A percentile compares a stretch with the other conserved stretches of the same genome.
These are phyloP conservation scores for Chorisops tibialis DNA, from an alignment of 2,888 invertebrate genomes.

Conservation along the genomic window DNA sequence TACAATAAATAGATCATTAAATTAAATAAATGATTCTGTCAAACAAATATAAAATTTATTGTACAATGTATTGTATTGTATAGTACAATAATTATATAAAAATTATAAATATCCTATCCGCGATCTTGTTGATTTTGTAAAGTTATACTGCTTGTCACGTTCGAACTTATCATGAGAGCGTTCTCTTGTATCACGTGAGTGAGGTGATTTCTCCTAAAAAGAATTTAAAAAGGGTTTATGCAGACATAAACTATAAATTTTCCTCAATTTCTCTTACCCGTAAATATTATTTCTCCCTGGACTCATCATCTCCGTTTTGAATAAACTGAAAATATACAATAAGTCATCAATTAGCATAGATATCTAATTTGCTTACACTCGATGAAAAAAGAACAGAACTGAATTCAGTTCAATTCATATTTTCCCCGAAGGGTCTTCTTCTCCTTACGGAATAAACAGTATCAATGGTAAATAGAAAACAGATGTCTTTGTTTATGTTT, in stretches of 20 bases:
- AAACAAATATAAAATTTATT: constrained; percentile 1
- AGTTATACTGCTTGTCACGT: constrained; percentile 76
- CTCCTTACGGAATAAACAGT: too few species aligned
- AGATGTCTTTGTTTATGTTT: too few species aligned
- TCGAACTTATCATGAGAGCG: constrained; percentile 75
- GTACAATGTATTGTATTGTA: too few species aligned
- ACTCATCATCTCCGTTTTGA: constrained; percentile 77
- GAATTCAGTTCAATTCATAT: too few species aligned
- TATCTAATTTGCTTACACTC: too few species aligned
- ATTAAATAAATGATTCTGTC: background rate
- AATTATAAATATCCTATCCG: constrained; percentile 41
- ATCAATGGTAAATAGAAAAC: too few species aligned
- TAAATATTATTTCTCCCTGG: constrained; percentile 73
- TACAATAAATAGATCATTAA: too few species aligned
- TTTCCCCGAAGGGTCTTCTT: too few species aligned
- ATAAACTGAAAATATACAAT: constrained; percentile 58
- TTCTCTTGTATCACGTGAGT: constrained; percentile 61
- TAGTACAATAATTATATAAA: background rate
- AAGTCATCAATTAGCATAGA: too few species aligned
- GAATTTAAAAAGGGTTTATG: constrained; percentile 36
- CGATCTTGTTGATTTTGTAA: constrained; percentile 53
- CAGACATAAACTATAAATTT: too few species aligned
- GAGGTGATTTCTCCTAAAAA: constrained; percentile 76
- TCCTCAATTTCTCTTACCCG: constrained; percentile 61
- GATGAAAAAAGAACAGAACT: too few species aligned